Conservation (phyloP, 2,113 vertebrate genomes). For the Burhinus bistriatus region DNA sequence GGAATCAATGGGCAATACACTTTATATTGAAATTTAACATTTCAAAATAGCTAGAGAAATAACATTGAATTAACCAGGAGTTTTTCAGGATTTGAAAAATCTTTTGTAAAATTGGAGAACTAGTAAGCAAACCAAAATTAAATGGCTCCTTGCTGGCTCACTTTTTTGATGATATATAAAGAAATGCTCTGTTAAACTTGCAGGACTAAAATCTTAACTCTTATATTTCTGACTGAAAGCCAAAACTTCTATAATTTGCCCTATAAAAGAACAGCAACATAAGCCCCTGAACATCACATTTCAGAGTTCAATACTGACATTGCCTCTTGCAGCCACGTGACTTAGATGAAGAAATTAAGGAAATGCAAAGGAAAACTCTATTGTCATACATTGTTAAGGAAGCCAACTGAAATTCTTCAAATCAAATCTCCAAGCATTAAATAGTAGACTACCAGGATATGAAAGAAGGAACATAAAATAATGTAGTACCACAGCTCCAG, state of each 20-base stretch:
- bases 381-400: background rate
- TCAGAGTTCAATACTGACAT: background rate
- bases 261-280: background rate
- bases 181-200: background rate
- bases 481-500: background rate
- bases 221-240: background rate
- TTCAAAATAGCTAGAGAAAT: background rate
- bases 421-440: background rate
- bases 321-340: background rate
- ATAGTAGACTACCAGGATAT: background rate
- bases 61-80: background rate
- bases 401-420: background rate
- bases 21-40: background rate
- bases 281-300: background rate
- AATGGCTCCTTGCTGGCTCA: background rate
- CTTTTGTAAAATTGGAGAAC: background rate
- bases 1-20: background rate
- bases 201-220: background rate
- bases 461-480: background rate
- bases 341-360: background rate
- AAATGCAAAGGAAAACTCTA: background rate
- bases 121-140: background rate
- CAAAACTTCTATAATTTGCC: background rate
- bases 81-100: background rate
- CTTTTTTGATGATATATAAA: background rate